phyloP scores from a whole-genome alignment of 2,888 invertebrate species.

The Hipparchia sbordonii region DNA sequence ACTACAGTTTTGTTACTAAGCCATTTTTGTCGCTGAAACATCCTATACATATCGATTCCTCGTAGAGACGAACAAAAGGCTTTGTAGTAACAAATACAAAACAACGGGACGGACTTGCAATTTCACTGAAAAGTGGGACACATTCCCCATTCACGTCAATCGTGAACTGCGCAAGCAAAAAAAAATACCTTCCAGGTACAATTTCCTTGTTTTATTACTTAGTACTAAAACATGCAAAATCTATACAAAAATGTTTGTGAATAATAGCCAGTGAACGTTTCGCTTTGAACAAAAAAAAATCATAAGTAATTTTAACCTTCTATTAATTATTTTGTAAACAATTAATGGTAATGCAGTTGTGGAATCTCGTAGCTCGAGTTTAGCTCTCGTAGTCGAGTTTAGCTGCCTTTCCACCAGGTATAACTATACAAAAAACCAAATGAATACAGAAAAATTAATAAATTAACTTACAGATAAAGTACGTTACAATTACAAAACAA shows the following conservation, averaged over 20 bases:
- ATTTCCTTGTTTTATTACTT: conserved; percentile 19
- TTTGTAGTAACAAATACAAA: conserved; percentile 33
- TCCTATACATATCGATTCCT: conserved; percentile 26
- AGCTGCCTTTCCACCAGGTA: no score
- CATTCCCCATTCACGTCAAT: conserved; percentile 32
- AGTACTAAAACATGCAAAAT: conserved; percentile 11
- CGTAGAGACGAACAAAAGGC: conserved; percentile 27
- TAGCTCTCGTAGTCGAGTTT: no score
- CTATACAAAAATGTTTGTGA: neutral
- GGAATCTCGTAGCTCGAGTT: no score
- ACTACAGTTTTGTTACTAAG: neutral
- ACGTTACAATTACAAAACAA: neutral
- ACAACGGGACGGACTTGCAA: conserved; percentile 26
- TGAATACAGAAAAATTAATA: neutral
- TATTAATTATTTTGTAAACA: neutral
- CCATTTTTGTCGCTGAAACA: conserved; percentile 11
- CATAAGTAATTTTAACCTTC: no score
- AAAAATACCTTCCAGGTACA: conserved; percentile 14
- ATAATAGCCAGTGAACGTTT: neutral
- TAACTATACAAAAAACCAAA: no score
- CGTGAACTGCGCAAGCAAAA: conserved; percentile 6
- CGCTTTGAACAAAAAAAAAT: neutral
- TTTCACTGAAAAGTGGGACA: conserved; percentile 34
- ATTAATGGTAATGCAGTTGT: no score
- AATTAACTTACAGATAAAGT: neutral